phyloP scores from a whole-genome alignment of 2,113 vertebrate genomes.

The Campylomormyrus tamandua region DNA sequence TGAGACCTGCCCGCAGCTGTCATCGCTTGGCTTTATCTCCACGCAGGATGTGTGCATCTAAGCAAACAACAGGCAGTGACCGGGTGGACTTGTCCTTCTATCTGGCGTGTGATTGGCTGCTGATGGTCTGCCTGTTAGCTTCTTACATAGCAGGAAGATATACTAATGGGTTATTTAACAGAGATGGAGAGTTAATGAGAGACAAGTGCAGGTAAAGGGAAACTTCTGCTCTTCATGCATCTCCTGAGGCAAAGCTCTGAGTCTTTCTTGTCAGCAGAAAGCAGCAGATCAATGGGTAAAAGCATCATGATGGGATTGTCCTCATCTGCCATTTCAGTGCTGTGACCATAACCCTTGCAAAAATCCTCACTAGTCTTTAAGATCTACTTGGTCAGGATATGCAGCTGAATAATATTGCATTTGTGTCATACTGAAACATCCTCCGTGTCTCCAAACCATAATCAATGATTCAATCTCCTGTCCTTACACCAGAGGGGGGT shows the following conservation, averaged over 20 bases:
- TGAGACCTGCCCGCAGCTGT: neutral
- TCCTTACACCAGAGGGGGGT: neutral
- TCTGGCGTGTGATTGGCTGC: neutral
- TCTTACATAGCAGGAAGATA: neutral
- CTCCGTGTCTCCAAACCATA: neutral
- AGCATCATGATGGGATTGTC: neutral
- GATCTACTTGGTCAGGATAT: neutral
- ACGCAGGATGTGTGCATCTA: neutral
- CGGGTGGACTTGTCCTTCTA: neutral
- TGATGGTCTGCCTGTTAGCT: neutral
- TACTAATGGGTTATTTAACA: neutral
- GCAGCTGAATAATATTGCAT: neutral
- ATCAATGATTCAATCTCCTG: neutral
- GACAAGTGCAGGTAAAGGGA: neutral
- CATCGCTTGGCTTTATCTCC: neutral
- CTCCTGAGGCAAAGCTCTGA: neutral
- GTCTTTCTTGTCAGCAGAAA: neutral
- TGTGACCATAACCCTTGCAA: neutral
- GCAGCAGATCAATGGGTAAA: neutral
- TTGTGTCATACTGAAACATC: neutral
- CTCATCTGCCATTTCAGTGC: neutral
- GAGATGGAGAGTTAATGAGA: neutral
- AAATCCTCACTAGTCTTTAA: neutral
- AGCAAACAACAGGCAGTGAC: neutral
- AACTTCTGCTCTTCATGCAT: neutral